These are phyloP conservation scores for Diorhabda elongata DNA, from an alignment of 1,140 invertebrate species.

Conservation along the genomic window DNA sequence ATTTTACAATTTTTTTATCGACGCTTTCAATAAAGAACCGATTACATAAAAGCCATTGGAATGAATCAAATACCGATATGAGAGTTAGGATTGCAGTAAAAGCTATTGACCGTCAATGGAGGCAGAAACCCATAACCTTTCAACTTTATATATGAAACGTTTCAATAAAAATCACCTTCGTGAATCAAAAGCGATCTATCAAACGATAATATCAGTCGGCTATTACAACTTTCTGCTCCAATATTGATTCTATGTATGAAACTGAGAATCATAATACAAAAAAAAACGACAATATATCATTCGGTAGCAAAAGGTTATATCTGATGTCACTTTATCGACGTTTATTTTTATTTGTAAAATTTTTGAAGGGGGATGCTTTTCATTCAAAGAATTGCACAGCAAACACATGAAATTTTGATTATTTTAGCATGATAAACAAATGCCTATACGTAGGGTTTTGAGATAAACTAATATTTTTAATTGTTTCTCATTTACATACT, in stretches of 20 bases:
- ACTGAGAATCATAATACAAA: slow-evolving; percentile 32
- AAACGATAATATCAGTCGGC: slow-evolving; percentile 39
- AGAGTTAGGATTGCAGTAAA: slow-evolving; percentile 17
- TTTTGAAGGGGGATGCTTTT: no score
- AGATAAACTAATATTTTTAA: no score
- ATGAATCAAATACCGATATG: slow-evolving; percentile 36
- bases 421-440: no score
- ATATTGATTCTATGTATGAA: slow-evolving; percentile 27
- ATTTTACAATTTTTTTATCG: slow-evolving; percentile 5
- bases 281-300: slow-evolving; percentile 36
- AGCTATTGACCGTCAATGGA: slow-evolving; percentile 32
- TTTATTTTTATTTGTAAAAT: no score
- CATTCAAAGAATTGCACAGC: no score
- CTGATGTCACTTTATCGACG: no score
- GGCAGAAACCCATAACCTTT: slow-evolving; percentile 35
- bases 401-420: no score
- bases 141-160: slow-evolving; percentile 41
- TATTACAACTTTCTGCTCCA: slow-evolving; percentile 31
- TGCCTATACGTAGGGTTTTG: no score
- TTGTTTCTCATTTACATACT: no score
- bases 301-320: slow-evolving; percentile 17
- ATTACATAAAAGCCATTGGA: slow-evolving; percentile 9
- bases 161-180: slow-evolving; percentile 44
- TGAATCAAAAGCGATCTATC: slow-evolving; percentile 42
- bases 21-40: not conserved